Evolutionary conservation across 2,113 vertebrate species (phyloP).

Genomic region (Oryctolagus cuniculus): mOryCun1.1 NC_091438.1:90043501-90044000

Average conservation of each 20-base stretch:
- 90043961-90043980: constrained; percentile 16
- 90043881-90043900: neutral
- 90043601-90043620: neutral
- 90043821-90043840: neutral
- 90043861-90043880: neutral
- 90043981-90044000: constrained; percentile 53
- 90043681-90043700: neutral
- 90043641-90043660: neutral
- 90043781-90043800: constrained; percentile 5
- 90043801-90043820: neutral
- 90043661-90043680: constrained; percentile 30
- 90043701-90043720: neutral
- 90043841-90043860: neutral
- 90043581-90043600: constrained; percentile 24
- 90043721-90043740: neutral
- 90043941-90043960: constrained; percentile 43
- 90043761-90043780: neutral
- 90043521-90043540: constrained; percentile 14
- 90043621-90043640: constrained; percentile 24
- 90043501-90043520: neutral
- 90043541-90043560: neutral
- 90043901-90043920: constrained; percentile 4
- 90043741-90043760: neutral
- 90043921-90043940: constrained; percentile 46
- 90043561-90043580: constrained; percentile 29